Evolutionary conservation across 30 jellyfish, hydroid and myxozoan genomes (phyloP).

Genomic region (Pseudorhiza aurosa): DNA sequence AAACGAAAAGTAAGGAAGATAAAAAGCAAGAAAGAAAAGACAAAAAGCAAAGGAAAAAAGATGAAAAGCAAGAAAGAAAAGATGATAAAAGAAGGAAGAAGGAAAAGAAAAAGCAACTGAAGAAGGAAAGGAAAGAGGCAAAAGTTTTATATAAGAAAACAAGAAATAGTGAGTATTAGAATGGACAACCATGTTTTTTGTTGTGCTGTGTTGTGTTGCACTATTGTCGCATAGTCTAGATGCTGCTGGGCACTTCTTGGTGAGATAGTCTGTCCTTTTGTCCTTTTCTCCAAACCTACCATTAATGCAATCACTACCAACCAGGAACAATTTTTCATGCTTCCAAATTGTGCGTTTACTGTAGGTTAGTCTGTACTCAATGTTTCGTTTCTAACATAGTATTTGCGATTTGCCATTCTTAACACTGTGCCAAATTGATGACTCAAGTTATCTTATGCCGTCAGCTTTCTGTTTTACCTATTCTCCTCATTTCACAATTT

Average conservation of each 20-base stretch:
- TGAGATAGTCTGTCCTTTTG: not conserved
- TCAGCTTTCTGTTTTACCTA: too few relatives aligned
- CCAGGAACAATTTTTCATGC: not conserved
- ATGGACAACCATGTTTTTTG: not conserved
- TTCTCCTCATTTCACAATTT: too few relatives aligned
- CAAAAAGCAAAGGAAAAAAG: constrained; percentile 5
- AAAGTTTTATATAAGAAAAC: constrained; percentile 21
- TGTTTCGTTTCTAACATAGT: too few relatives aligned
- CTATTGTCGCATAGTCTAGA: too few relatives aligned
- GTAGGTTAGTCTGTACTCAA: too few relatives aligned
- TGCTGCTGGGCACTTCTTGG: too few relatives aligned
- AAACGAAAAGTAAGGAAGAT: not conserved
- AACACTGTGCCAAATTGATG: too few relatives aligned
- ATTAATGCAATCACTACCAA: too few relatives aligned
- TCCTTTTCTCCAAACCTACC: not conserved
- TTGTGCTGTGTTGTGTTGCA: too few relatives aligned
- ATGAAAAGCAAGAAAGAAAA: too few relatives aligned
- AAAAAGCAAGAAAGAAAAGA: constrained; percentile 9
- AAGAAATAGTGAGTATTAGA: constrained; percentile 55
- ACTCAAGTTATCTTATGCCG: too few relatives aligned
- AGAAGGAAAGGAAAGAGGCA: constrained; percentile 32
- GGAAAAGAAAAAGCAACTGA: constrained; percentile 36
- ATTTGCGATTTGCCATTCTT: too few relatives aligned
- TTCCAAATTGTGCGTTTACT: not conserved
- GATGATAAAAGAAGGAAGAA: constrained; percentile 18